Base-by-base conservation (phyloP, 2,113 vertebrate genomes). In the Theristicus caerulescens region DNA sequence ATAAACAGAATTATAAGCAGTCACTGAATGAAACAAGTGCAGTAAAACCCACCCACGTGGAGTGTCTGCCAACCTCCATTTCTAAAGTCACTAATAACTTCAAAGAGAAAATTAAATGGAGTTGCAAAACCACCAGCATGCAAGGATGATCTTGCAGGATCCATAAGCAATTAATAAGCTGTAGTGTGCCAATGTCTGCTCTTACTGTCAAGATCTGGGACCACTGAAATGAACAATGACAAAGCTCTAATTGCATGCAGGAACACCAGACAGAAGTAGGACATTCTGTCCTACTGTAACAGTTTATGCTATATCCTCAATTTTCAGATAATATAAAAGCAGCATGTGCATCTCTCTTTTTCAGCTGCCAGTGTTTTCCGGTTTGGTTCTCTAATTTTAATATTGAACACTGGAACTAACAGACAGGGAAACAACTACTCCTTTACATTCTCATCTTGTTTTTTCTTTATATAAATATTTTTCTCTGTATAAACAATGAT, bases 71-170 rank as follows among this genome's bases (percentile, higher is more conserved):
- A 94, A 58, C 58, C 62, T 93, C 90, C 57, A 92, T 83, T 97
- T 95, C 92, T 94, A 94, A 93, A 93, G 86, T 79, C 86, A 82
- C 88, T 90, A 92, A 83, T 94, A 97, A 93, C 91, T 97, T 94
- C 91, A 94, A 94, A 94, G 90, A 82, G 93, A 93, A 96, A 96
- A 97, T 93, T 86, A 95, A 94, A 96, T 94, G 83, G 90, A 93
- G 69, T 74, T 86, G 78, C 61, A 79, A 91, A 91, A 55, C 62
- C 1, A 6, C 64, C 90, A 95, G 90, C 89, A 92, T 3, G 55
- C 73, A 31, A 94, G 79, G 90, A 97, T 97, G 97, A 97, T 42
- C 94, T 97, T 96, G 96, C 96, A 97, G 73, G 91, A 94, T 96
- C 47, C 55, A 67, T 51, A 88, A 88, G 78, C 34, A 95, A 58